Evolutionary conservation across 2,797 vertebrate genomes (phyloP).

Genomic region (Semaprochilodus insignis): DNA sequence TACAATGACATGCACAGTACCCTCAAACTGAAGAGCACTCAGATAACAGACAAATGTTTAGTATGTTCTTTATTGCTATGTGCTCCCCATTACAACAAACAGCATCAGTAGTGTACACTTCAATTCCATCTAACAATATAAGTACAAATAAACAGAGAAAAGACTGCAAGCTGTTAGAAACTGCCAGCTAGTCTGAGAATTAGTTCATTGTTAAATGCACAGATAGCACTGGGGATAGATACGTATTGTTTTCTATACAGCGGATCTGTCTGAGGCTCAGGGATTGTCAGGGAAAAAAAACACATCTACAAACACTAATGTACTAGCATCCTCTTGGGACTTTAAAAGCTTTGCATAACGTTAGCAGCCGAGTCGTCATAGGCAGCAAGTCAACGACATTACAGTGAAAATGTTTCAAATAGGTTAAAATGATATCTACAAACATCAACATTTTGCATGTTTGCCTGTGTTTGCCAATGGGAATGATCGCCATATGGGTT

Average conservation of each 20-base stretch:
- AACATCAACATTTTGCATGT: constrained; percentile 46
- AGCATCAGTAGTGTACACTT: constrained; percentile 93
- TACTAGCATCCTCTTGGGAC: constrained; percentile 66
- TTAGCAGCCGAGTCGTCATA: constrained; percentile 78
- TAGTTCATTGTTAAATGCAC: constrained; percentile 61
- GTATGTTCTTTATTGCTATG: constrained; percentile 87
- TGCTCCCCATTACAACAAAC: constrained; percentile 91
- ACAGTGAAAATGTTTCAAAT: constrained; percentile 56
- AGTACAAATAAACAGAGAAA: constrained; percentile 64
- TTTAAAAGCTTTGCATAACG: constrained; percentile 74
- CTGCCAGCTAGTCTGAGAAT: constrained; percentile 58
- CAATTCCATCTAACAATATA: constrained; percentile 76
- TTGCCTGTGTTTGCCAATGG: constrained; percentile 51
- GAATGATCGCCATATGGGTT: constrained; percentile 11
- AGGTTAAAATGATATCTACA: constrained; percentile 31
- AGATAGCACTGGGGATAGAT: constrained; percentile 59
- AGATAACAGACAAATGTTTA: constrained; percentile 54
- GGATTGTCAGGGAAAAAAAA: constrained; percentile 71
- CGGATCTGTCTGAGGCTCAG: constrained; percentile 81
- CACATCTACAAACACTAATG: constrained; percentile 63
- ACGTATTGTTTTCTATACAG: constrained; percentile 61
- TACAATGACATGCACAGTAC: constrained; percentile 10
- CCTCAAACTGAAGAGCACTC: constrained; percentile 4
- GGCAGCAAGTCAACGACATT: constrained; percentile 67
- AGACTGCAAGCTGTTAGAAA: constrained; percentile 70